These are phyloP conservation scores for Mastigias papua DNA, from an alignment of 30 jellyfish, hydroid and myxozoan species.

Conservation along the genomic window DNA sequence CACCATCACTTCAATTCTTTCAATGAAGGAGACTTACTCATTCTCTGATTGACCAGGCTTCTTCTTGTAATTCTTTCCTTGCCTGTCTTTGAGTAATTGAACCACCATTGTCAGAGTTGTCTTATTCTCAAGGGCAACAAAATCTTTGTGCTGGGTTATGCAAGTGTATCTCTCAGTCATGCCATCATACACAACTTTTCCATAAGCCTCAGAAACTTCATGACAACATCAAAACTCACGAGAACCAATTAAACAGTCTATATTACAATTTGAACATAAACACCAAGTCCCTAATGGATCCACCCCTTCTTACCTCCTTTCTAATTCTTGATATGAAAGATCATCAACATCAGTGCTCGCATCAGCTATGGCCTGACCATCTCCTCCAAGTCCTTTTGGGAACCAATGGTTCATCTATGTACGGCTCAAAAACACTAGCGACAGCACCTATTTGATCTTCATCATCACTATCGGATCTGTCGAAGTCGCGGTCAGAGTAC, in stretches of 20 bases:
- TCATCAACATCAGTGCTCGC: background rate
- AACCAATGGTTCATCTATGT: background rate
- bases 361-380: background rate
- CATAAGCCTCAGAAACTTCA: slow-evolving; percentile 33
- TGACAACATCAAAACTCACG: slow-evolving; percentile 41
- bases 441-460: background rate
- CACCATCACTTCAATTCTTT: no score
- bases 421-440: background rate
- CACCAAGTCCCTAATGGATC: slow-evolving; percentile 1
- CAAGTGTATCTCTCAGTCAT: slow-evolving; percentile 4
- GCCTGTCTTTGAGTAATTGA: slow-evolving; percentile 10
- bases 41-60: slow-evolving; percentile 1
- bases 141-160: slow-evolving; percentile 44
- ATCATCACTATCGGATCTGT: background rate
- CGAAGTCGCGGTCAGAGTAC: background rate
- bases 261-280: background rate
- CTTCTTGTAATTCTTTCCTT: slow-evolving; percentile 14
- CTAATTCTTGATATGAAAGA: background rate
- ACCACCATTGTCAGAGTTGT: slow-evolving; percentile 30
- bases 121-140: slow-evolving; percentile 8
- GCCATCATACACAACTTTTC: slow-evolving; percentile 45
- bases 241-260: slow-evolving; percentile 2
- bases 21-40: slow-evolving; percentile 32
- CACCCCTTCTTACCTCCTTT: background rate
- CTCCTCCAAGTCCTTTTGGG: background rate